Evolutionary conservation across 2,888 invertebrate species (phyloP).

Genomic region (Dorcus hopei): DNA sequence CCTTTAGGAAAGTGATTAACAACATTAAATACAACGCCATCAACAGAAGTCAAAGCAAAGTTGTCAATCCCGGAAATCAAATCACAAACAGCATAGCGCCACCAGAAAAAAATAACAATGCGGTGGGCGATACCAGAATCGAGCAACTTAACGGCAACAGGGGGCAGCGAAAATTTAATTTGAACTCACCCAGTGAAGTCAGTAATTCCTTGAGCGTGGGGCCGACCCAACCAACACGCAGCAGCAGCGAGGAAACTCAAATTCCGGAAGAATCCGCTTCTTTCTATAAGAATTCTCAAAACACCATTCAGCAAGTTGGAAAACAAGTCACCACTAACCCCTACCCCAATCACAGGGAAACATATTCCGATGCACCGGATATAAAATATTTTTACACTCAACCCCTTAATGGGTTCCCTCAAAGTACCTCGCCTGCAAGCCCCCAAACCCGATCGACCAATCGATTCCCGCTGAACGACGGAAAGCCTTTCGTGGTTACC

Average conservation of each 20-base stretch:
- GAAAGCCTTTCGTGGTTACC: slow-evolving; percentile 41
- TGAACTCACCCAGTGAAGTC: not conserved
- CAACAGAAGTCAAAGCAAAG: not conserved
- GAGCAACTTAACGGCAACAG: slow-evolving; percentile 7
- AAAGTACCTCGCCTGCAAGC: slow-evolving; percentile 27
- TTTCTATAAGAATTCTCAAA: slow-evolving; percentile 56
- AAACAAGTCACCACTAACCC: slow-evolving; percentile 29
- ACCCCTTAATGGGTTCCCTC: slow-evolving; percentile 29
- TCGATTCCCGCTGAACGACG: slow-evolving; percentile 38
- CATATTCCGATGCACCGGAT: slow-evolving; percentile 43
- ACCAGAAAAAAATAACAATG: not conserved
- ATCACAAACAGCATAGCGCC: not conserved
- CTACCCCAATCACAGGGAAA: slow-evolving; percentile 43
- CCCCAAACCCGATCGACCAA: slow-evolving; percentile 43
- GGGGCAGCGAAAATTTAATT: slow-evolving; percentile 7
- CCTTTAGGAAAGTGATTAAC: slow-evolving; percentile 26
- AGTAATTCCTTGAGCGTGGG: too few relatives aligned
- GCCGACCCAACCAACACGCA: too few relatives aligned
- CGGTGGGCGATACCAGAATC: not conserved
- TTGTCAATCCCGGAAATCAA: not conserved
- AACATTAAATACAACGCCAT: not conserved
- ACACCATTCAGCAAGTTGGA: slow-evolving; percentile 30
- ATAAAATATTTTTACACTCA: slow-evolving; percentile 30
- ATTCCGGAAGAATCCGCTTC: slow-evolving; percentile 75
- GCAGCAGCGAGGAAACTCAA: slow-evolving; percentile 59